Percentiles rank a stretch among this genome's conserved stretches.
phyloP scores from a whole-genome alignment of 2,113 vertebrate species.

The Lophius piscatorius region DNA sequence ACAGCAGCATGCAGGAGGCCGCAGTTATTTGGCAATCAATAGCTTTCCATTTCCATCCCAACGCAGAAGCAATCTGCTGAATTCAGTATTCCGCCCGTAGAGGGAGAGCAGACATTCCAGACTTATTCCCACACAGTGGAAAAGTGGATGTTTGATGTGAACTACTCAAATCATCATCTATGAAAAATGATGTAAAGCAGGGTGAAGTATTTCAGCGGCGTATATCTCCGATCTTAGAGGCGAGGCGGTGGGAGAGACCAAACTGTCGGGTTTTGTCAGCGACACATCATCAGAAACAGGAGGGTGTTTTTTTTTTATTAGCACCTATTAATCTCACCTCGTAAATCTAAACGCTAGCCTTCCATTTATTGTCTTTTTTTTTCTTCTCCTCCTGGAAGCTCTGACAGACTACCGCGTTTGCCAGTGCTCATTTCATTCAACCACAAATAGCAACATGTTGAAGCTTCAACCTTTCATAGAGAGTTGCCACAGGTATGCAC shows the following conservation, averaged over 20 bases:
- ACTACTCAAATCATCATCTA: not conserved
- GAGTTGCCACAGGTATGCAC: conserved; percentile 1
- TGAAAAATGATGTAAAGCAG: not conserved
- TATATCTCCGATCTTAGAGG: too few species aligned
- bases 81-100: not conserved
- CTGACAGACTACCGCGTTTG: conserved; percentile 1
- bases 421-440: conserved; percentile 8
- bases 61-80: conserved; percentile 14
- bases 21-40: conserved; percentile 46
- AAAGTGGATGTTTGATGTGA: not conserved
- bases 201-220: too few species aligned
- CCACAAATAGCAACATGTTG: conserved; percentile 26
- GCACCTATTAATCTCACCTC: conserved; percentile 15
- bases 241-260: not conserved
- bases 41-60: conserved; percentile 39
- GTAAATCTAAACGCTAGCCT: conserved; percentile 24
- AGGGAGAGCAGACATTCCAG: too few species aligned
- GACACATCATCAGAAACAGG: conserved; percentile 11
- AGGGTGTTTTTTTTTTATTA: conserved; percentile 11
- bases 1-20: conserved; percentile 16
- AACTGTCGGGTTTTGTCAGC: conserved; percentile 21
- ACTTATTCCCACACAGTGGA: conserved; percentile 9
- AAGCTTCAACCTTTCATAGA: conserved; percentile 5
- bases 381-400: conserved; percentile 3
- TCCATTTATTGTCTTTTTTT: conserved; percentile 10